A percentile compares a stretch with the other conserved stretches of the same genome.
Evolutionary conservation across 2,888 invertebrate species (phyloP).

Genomic region (Anorthoa munda): DNA sequence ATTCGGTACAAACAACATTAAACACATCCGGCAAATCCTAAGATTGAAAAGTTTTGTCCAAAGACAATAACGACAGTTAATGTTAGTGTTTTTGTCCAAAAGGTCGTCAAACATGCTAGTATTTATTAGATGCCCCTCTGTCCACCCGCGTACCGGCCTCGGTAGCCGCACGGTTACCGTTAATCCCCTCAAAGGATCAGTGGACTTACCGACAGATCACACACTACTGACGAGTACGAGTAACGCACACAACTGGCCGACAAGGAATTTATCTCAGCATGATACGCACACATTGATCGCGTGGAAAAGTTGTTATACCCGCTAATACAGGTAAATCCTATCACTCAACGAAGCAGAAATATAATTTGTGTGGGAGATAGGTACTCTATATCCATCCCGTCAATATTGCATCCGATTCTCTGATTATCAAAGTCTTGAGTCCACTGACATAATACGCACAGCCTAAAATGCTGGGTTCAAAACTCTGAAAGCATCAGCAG

Average conservation of each 20-base stretch:
- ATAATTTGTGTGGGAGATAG: neutral
- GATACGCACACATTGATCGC: constrained; percentile 1
- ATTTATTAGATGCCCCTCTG: constrained; percentile 20
- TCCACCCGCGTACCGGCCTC: no score
- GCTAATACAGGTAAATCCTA: constrained; percentile 4
- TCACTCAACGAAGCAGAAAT: neutral
- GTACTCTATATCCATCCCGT: neutral
- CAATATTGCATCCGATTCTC: neutral
- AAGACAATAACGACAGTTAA: no score
- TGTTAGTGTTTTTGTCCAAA: constrained; percentile 33
- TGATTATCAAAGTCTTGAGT: neutral
- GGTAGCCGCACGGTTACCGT: constrained; percentile 33
- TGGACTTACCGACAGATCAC: constrained; percentile 29
- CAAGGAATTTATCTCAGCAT: constrained; percentile 6
- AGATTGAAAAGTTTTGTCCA: constrained; percentile 34
- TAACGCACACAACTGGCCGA: constrained; percentile 21
- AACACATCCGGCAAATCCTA: constrained; percentile 18
- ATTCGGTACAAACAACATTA: constrained; percentile 18
- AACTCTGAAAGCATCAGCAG: neutral
- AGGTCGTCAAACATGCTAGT: constrained; percentile 37
- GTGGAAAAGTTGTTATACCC: neutral
- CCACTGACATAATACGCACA: no score
- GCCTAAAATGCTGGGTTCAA: no score
- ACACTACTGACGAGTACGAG: neutral
- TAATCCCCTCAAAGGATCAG: constrained; percentile 52